Evolutionary conservation across 2,888 invertebrate genomes (phyloP), one percentile per base, ranked within the genome.

Genomic region (Pristionchus japonicus): DNA sequence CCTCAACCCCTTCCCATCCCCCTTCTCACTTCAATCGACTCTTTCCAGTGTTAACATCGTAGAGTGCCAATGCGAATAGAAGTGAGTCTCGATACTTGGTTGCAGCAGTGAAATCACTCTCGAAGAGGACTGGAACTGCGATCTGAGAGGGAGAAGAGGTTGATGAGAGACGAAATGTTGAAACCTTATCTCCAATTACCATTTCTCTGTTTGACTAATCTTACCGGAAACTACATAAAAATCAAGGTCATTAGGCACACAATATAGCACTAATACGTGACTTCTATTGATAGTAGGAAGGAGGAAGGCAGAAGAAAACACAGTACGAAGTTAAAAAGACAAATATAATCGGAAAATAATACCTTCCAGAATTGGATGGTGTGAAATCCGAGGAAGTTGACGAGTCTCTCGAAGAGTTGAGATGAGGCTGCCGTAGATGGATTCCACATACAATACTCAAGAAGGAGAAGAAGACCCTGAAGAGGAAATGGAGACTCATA

Each of bases 31-130:
- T 91, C 61, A 94, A 88, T 88, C 94, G 89, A 89, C 90, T 94
- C 82, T 92, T 92, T 27, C 94, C 94, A 9, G 91, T 93, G 89
- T 94, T 94, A 82, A 94, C 94, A 88, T 94, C 94, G 89, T 93
- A 94, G 11, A 94, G 90, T 4, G 94, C 92, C 74, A 94, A 88
- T 20, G 93, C 92, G 89, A 94, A 94, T 3, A 94, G 91, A 6
- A 94, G 89, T 1, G 93, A 92, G 87, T 94, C 94, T 34, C 94
- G 90, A 84, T 92, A 94, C 67, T 93, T 93, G 52, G 94, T 93
- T 1, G 93, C 93, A 84, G 90, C 91, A 0, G 92, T 89, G 90
- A 94, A 90, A 89, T 94, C 94, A 84, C 93, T 93, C 85, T 94
- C 94, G 89, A 91, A 94, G 77, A 94, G 90, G 88, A 91, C 90